These are phyloP conservation scores for Serrognathus titanus DNA, from an alignment of 2,888 invertebrate species.

Conservation along the genomic window DNA sequence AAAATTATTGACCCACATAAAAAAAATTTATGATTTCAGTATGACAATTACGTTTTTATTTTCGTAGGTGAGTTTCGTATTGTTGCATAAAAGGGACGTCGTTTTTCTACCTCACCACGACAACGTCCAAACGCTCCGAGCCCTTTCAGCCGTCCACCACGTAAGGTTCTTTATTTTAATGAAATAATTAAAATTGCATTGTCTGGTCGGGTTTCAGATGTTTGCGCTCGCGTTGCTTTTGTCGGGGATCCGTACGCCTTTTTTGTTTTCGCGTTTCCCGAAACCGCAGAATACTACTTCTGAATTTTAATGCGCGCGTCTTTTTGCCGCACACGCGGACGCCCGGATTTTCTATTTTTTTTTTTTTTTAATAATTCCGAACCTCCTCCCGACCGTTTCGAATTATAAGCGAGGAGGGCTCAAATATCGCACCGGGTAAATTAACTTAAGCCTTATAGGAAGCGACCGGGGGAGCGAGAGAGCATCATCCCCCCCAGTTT, in stretches of 20 bases:
- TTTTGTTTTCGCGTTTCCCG: conserved; percentile 8
- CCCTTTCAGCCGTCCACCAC: conserved; percentile 9
- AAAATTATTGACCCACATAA: no score
- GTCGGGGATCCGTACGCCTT: conserved; percentile 7
- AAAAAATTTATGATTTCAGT: no score
- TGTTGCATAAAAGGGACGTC: neutral
- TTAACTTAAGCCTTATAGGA: conserved; percentile 24
- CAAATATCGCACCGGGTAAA: conserved; percentile 25
- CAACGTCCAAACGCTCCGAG: neutral
- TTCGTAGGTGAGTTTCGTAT: neutral
- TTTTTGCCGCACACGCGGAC: neutral
- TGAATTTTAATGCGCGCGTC: neutral
- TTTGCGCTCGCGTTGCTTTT: conserved; percentile 18
- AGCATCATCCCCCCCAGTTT: conserved; percentile 33
- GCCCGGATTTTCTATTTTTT: no score
- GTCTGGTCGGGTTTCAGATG: conserved; percentile 20
- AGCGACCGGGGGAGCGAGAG: neutral
- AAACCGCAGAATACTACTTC: neutral
- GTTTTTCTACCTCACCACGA: neutral
- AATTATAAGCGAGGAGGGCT: conserved; percentile 4
- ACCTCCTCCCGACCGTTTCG: no score
- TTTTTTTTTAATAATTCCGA: no score
- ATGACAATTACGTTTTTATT: no score
- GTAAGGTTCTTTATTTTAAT: conserved; percentile 29
- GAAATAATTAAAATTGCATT: conserved; percentile 32